phyloP scores from a whole-genome alignment of 2,888 invertebrate species.

The Melanotus villosus region DNA sequence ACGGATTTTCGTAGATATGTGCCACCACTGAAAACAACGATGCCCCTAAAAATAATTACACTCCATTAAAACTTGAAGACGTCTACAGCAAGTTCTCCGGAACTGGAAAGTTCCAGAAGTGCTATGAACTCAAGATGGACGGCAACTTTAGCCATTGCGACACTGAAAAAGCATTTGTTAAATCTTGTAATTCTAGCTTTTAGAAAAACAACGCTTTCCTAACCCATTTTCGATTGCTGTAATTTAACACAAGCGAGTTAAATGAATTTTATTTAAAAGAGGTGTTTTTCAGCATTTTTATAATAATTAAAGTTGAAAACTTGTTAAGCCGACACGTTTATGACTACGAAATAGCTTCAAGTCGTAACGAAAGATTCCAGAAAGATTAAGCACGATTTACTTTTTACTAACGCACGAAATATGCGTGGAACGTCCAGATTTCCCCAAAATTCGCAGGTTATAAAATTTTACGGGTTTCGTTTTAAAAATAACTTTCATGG shows the following conservation, averaged over 20 bases:
- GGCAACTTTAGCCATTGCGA: not conserved
- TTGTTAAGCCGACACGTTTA: slow-evolving; percentile 15
- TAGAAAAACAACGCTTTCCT: no score
- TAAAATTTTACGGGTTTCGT: no score
- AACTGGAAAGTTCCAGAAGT: not conserved
- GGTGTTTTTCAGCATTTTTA: not conserved
- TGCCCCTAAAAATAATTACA: slow-evolving; percentile 10
- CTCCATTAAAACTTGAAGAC: slow-evolving; percentile 3
- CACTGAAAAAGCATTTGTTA: not conserved
- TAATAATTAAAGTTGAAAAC: slow-evolving; percentile 3
- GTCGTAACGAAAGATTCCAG: slow-evolving; percentile 10
- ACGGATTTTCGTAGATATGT: no score
- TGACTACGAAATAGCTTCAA: not conserved
- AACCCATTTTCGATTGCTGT: no score
- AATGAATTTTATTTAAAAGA: no score
- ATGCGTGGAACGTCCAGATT: not conserved
- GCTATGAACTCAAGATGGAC: not conserved
- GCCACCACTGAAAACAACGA: no score
- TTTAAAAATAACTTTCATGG: no score
- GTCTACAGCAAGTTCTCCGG: not conserved
- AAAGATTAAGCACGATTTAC: slow-evolving; percentile 23
- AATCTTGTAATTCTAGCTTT: not conserved
- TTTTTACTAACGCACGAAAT: slow-evolving; percentile 11
- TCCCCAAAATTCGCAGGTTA: not conserved
- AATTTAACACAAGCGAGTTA: no score